Base-by-base conservation (phyloP, 2,888 invertebrate genomes). In the Synergus laeviventris region DNA sequence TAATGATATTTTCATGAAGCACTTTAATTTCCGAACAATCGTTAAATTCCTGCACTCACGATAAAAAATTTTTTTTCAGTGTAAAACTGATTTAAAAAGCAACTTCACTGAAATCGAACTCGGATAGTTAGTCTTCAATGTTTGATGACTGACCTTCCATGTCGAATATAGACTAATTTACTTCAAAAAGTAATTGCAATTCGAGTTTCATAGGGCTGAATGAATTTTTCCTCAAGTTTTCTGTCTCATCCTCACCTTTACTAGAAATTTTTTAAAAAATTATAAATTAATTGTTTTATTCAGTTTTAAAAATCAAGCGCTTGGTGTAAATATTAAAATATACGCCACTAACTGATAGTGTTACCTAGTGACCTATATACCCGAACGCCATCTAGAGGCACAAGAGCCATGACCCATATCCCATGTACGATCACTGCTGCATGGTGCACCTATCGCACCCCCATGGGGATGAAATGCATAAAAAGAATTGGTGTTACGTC, bases 401-500 rank as follows among this genome's bases (percentile, higher is more conserved):
- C 73, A 73, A 74, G 75, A 85, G 82, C 84, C 85, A 76, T 86
- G 86, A 87, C 87, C 86, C 81, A 86, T 87, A 86, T 76, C 79
- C 78, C 81, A 64, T 76, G 77, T 74, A 56, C 76, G 75, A 73
- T 76, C 76, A 66, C 76, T 80, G 79, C 75, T 62, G 74, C 75
- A 81, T 80, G 79, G 74, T 62, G 74, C 75, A 81, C 77, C 75
- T 75, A 77, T 77, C 80, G 76, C 74, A 73, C 75, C 79, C 81
- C 81, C 73, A 80, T 77, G 76, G 74, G 73, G 75, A 38, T 45
- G 73, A 49, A 66, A 74, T 56, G 11, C 56, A 73, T 38, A 14
- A n/a, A 21, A 24, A 66, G 42, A 14, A 8, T 66, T 39, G 18
- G 31, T 42, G 62, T 64, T 64, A 62, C 16, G 16, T 36, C 36